phyloP scores from a whole-genome alignment of 30 jellyfish, hydroid and myxozoan genomes.

The Chrysaora quinquecirrha region DNA sequence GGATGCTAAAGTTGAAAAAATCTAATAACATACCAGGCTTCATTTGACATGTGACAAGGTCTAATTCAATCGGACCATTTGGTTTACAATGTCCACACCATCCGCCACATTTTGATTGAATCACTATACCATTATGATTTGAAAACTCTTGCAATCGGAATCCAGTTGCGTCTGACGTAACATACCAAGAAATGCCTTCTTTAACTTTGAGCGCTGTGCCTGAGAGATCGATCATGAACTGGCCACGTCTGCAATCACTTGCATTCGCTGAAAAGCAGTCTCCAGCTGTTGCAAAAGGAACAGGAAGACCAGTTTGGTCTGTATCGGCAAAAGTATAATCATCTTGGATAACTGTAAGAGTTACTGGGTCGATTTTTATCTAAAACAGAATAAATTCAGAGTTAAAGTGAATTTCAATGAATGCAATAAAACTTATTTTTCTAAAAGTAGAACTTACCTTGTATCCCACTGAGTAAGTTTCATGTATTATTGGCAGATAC shows the following conservation, averaged over 20 bases:
- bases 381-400: not conserved
- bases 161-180: slow-evolving; percentile 38
- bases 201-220: slow-evolving; percentile 81
- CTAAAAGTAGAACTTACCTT: too few relatives aligned
- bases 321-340: slow-evolving; percentile 80
- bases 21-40: slow-evolving; percentile 45
- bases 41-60: slow-evolving; percentile 58
- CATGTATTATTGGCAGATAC: too few relatives aligned
- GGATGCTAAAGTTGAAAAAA: too few relatives aligned
- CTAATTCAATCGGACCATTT: slow-evolving; percentile 46
- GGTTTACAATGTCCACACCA: slow-evolving; percentile 94
- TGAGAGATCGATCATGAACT: slow-evolving; percentile 78
- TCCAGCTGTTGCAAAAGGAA: slow-evolving; percentile 93
- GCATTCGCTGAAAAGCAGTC: slow-evolving; percentile 92
- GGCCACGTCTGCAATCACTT: slow-evolving; percentile 79
- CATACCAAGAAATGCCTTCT: slow-evolving; percentile 53
- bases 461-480: too few relatives aligned
- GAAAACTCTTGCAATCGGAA: slow-evolving; percentile 46
- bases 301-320: slow-evolving; percentile 38
- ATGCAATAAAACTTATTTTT: too few relatives aligned
- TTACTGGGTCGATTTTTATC: slow-evolving; percentile 69
- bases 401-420: too few relatives aligned
- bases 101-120: slow-evolving; percentile 90
- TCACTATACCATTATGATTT: slow-evolving; percentile 56
- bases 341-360: slow-evolving; percentile 58